Evolutionary conservation across 2,113 vertebrate genomes (phyloP).

Genomic region (Coturnix japonica): DNA sequence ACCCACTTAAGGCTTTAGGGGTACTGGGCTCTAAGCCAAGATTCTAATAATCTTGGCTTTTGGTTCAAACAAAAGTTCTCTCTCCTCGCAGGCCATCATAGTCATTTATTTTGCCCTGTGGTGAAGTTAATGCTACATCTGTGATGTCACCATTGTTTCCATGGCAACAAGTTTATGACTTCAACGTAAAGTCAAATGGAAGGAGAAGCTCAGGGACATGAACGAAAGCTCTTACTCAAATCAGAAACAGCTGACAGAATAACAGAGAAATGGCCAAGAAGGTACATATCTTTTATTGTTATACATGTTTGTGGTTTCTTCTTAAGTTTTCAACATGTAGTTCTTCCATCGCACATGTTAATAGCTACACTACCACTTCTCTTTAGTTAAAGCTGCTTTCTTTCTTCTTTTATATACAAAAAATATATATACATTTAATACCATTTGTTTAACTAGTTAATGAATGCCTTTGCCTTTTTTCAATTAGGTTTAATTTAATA

Average conservation of each 20-base stretch:
- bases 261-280: constrained; percentile 32
- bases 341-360: constrained; percentile 32
- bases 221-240: constrained; percentile 46
- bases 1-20: constrained; percentile 8
- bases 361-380: neutral
- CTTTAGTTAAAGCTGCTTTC: constrained; percentile 16
- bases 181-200: constrained; percentile 45
- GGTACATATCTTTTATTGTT: constrained; percentile 55
- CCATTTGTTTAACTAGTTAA: constrained; percentile 37
- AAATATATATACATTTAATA: constrained; percentile 38
- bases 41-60: constrained; percentile 38
- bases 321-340: neutral
- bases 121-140: constrained; percentile 52
- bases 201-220: constrained; percentile 34
- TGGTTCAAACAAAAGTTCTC: constrained; percentile 62
- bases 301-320: constrained; percentile 51
- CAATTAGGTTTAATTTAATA: constrained; percentile 70
- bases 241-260: constrained; percentile 54
- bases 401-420: constrained; percentile 50
- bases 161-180: constrained; percentile 54
- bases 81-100: constrained; percentile 42
- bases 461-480: constrained; percentile 52
- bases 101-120: constrained; percentile 60
- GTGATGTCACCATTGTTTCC: constrained; percentile 61
- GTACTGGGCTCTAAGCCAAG: constrained; percentile 20